Evolutionary conservation across 2,113 vertebrate genomes (phyloP).

Genomic region (Oostethus manadensis): DNA sequence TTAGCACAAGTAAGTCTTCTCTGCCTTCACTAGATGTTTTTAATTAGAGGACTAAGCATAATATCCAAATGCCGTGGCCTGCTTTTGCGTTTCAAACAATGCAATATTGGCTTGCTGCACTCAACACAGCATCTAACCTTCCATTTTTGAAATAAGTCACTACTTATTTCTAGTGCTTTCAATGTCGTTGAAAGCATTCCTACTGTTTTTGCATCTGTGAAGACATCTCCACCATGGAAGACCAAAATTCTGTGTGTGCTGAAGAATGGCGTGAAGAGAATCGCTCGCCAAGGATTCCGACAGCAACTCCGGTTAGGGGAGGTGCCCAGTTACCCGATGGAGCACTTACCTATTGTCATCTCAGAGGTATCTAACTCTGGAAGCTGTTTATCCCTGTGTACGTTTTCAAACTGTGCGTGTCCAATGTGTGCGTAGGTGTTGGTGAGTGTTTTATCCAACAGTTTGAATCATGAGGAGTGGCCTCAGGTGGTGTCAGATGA

Average conservation of each 20-base stretch:
- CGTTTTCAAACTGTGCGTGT: neutral
- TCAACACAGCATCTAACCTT: conserved; percentile 30
- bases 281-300: conserved; percentile 50
- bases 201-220: conserved; percentile 56
- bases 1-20: no score
- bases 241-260: conserved; percentile 68
- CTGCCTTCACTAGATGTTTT: no score
- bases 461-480: conserved; percentile 66
- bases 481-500: conserved; percentile 62
- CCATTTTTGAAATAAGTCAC: conserved; percentile 70
- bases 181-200: conserved; percentile 69
- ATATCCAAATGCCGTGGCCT: no score
- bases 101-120: no score
- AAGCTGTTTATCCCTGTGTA: no score
- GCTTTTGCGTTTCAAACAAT: no score
- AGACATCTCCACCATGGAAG: conserved; percentile 64
- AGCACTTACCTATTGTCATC: conserved; percentile 72
- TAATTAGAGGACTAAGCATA: no score
- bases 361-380: conserved; percentile 56
- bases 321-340: conserved; percentile 66
- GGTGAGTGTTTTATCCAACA: conserved; percentile 61
- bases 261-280: conserved; percentile 58
- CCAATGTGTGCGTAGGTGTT: conserved; percentile 45
- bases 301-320: conserved; percentile 61
- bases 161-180: conserved; percentile 76